Percentiles rank a stretch among this genome's conserved stretches.
These are phyloP conservation scores for Batillaria attramentaria DNA, from an alignment of 1,140 invertebrate species.

Conservation along the genomic window DNA sequence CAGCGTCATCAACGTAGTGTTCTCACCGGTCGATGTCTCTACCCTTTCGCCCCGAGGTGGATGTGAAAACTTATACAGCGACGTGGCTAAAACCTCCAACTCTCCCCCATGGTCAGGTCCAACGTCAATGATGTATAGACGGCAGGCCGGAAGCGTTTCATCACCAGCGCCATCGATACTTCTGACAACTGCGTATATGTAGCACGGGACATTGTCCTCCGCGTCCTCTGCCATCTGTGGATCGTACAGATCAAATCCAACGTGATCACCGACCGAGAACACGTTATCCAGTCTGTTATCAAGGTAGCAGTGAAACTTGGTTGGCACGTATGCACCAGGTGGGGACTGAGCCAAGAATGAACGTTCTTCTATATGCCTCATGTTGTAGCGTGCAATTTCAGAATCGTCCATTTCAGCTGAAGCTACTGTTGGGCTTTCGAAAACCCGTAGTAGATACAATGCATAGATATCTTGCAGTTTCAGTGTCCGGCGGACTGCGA, in stretches of 20 bases:
- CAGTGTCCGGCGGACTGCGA: too few relatives aligned
- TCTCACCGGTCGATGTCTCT: neutral
- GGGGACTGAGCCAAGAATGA: too few relatives aligned
- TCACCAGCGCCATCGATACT: conserved; percentile 10
- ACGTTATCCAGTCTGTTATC: conserved; percentile 41
- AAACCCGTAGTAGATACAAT: too few relatives aligned
- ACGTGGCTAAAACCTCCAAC: conserved; percentile 39
- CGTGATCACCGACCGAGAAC: conserved; percentile 51
- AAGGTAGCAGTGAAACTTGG: conserved; percentile 46
- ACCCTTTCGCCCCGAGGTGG: too few relatives aligned
- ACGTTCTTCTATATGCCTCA: too few relatives aligned
- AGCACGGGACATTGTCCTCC: conserved; percentile 26
- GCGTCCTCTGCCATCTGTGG: conserved; percentile 28
- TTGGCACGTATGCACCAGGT: conserved; percentile 46
- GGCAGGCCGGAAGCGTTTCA: conserved; percentile 23
- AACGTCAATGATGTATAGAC: conserved; percentile 51
- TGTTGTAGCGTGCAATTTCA: too few relatives aligned
- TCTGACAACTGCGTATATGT: conserved; percentile 52
- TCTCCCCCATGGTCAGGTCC: conserved; percentile 43
- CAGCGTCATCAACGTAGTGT: neutral
- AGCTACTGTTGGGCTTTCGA: too few relatives aligned
- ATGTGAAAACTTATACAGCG: conserved; percentile 40
- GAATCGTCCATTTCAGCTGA: too few relatives aligned
- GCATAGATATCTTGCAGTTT: too few relatives aligned
- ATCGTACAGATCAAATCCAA: conserved; percentile 57